These are phyloP conservation scores for Heteropelma amictum DNA, from an alignment of 2,888 invertebrate species.

Conservation along the genomic window DNA sequence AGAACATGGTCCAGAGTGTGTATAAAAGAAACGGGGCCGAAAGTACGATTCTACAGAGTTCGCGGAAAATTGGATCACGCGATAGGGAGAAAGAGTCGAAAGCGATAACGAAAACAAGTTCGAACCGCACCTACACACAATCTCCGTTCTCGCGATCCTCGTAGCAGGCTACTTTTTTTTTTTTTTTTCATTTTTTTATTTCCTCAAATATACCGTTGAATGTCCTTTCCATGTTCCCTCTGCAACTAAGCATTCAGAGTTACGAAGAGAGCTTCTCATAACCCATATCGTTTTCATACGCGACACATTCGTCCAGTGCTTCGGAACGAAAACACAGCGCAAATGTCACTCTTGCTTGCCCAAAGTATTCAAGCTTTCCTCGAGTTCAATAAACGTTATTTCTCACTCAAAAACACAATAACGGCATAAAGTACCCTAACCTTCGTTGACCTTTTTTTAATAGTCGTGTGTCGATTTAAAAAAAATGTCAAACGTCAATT, in stretches of 20 bases:
- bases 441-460: too few relatives aligned
- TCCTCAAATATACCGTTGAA: not conserved
- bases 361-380: too few relatives aligned
- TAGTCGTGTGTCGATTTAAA: too few relatives aligned
- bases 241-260: not conserved
- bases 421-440: too few relatives aligned
- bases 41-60: conserved; percentile 14
- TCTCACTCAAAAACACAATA: too few relatives aligned
- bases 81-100: conserved; percentile 10
- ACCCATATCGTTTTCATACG: not conserved
- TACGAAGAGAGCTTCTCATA: not conserved
- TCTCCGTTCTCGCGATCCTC: not conserved
- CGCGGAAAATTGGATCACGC: conserved; percentile 33
- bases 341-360: not conserved
- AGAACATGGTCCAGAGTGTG: conserved; percentile 31
- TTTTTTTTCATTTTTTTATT: not conserved
- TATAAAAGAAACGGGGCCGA: conserved; percentile 42
- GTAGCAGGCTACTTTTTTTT: not conserved
- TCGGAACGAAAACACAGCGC: not conserved
- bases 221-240: conserved; percentile 10
- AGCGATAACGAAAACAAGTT: conserved; percentile 31
- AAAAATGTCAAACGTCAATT: conserved; percentile 34
- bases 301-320: not conserved
- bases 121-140: conserved; percentile 27
- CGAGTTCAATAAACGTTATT: too few relatives aligned